Evolutionary conservation across 2,797 vertebrate species (phyloP), one percentile per base, ranked within the genome.

Genomic region (Anniella stebbinsi): DNA sequence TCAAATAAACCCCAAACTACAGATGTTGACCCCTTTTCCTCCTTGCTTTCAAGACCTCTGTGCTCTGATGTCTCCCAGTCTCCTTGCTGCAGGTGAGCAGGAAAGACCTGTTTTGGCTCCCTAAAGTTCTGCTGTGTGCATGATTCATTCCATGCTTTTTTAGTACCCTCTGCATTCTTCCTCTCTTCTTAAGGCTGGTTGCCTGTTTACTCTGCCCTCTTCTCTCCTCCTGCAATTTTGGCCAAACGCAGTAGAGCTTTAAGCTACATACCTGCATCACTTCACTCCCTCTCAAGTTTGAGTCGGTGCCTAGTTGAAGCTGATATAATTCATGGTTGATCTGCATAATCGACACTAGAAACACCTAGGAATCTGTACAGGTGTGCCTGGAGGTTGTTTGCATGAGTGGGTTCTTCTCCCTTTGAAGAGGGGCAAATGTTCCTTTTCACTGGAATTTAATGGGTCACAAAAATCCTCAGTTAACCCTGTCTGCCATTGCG

Each of bases 1-100:
- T 10, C 12, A 3, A 45, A 0, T 33, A 41, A 73, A 45, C 17
- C 2, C 33, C n/a, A 11, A 25, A 51, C 38, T 3, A 9, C 33
- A 4, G 70, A 84, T 89, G 66, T 86, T 95, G 38, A 94, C 8
- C 0, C 89, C 87, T 95, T 95, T 93, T 93, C 95, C 88, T 95
- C 93, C 94, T 95, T 95, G 92, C 93, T 30, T 95, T 88, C 90
- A 89, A 95, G 92, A 93, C 92, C 92, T 90, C 93, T 76, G 93
- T 91, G 0, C 67, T 38, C 41, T 91, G 94, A 87, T 86, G 78
- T 94, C 84, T 30, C 91, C 60, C 80, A 92, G 91, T 88, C 94
- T 80, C 41, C 0, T 92, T 72, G 48, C 48, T 45, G 48, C 66
- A 89, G 83, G 77, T 1, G 41, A 80, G 60, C 36, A 8, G 70